Base-by-base conservation (phyloP, 2,797 vertebrate genomes). In the Mus minutoides region DNA sequence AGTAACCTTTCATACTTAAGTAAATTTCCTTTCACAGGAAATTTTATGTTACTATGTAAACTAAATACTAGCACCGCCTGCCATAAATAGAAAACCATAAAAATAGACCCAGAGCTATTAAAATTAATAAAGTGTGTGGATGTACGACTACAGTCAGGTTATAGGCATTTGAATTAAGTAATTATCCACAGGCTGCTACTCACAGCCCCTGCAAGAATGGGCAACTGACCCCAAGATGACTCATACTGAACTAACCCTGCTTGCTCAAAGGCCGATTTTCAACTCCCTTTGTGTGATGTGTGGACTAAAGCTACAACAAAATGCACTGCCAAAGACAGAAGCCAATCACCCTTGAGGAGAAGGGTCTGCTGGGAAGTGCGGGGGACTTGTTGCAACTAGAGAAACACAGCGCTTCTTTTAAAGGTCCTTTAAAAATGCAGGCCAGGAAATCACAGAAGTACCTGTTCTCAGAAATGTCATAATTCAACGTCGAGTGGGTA, bases 381-480 rank as follows among this genome's bases (percentile, higher is more conserved):
- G 71, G 87, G 60, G 75, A 89, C 79, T 92, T 92, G 46, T 31
- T 92, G 92, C 29, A 52, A 84, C 75, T 8, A 7, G 54, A 56
- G 91, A 80, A 93, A 73, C 31, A 96, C 91, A 97, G 82, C 16
- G 62, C 71, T 96, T 69, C 96, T 97, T 97, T 97, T 58, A 93
- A 92, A 93, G 86, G 78, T 22, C 90, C 86, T 89, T 95, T 79
- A 75, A 93, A 93, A 96, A 84, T 58, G 77, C 80, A 91, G 92
- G 69, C 89, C 95, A 95, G 95, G 94, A 97, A 97, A 79, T 96
- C 64, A 77, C 60, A 88, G 77, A 79, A 91, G 78, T 96, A 98
- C 97, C 97, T 96, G 96, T 92, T 94, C 96, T 94, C 91, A 92
- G 94, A 94, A 95, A 93, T 29, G 88, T 62, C 96, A 92, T 97